phyloP scores from a whole-genome alignment of 2,113 vertebrate species.

The Gavia stellata region DNA sequence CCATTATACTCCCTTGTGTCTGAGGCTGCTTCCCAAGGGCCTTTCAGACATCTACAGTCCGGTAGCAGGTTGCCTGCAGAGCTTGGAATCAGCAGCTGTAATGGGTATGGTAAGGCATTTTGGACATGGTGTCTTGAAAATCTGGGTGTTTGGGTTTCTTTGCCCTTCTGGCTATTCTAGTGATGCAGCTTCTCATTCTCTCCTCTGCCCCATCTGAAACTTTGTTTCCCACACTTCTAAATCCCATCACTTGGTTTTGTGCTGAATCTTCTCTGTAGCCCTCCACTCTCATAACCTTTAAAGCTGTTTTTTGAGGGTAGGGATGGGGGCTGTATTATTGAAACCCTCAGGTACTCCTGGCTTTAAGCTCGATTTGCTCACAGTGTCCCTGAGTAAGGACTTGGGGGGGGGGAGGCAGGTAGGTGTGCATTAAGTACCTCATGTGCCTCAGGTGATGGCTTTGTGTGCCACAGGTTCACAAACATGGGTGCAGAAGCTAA shows the following conservation, averaged over 20 bases:
- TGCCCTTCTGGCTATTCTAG: background rate
- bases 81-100: background rate
- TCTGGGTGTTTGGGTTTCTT: background rate
- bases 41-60: background rate
- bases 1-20: background rate
- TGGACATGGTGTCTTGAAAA: background rate
- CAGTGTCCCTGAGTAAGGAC: background rate
- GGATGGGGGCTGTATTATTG: background rate
- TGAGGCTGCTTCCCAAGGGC: background rate
- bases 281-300: background rate
- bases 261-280: background rate
- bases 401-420: background rate
- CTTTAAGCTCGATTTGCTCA: background rate
- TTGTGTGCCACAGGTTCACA: background rate
- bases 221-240: background rate
- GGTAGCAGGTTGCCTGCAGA: background rate
- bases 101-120: background rate
- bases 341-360: background rate
- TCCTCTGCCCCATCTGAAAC: background rate
- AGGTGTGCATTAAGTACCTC: background rate
- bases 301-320: background rate
- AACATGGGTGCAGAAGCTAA: background rate
- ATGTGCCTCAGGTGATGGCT: background rate
- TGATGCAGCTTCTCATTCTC: background rate
- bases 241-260: background rate